A percentile compares a stretch with the other conserved stretches of the same genome.
These are phyloP conservation scores for Osmerus eperlanus DNA, from an alignment of 2,113 vertebrate genomes.

Conservation along the genomic window DNA sequence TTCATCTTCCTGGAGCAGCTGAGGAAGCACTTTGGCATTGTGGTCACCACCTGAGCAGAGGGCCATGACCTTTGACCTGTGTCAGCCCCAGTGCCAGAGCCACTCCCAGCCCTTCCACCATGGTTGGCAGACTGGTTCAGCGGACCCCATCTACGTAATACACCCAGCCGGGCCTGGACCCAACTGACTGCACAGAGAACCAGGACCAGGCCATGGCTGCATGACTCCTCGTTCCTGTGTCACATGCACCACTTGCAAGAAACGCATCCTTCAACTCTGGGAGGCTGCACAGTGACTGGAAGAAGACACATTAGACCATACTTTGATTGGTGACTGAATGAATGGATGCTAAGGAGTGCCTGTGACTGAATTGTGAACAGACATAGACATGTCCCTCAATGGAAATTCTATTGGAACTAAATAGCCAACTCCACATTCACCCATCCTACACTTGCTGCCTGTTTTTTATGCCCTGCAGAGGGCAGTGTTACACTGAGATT, in stretches of 20 bases:
- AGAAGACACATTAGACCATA: too few species aligned
- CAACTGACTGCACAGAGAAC: not conserved
- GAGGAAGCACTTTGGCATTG: conserved; percentile 67
- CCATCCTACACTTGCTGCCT: not conserved
- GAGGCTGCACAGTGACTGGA: too few species aligned
- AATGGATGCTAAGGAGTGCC: not conserved
- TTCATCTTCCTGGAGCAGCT: conserved; percentile 76
- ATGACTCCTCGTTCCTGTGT: too few species aligned
- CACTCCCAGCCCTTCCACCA: not conserved
- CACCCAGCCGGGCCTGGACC: not conserved
- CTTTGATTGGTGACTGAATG: not conserved
- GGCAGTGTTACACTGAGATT: conserved; percentile 36
- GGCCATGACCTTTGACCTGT: not conserved
- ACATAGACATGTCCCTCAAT: not conserved
- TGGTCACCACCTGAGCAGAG: conserved; percentile 53
- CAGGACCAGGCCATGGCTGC: not conserved
- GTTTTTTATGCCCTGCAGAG: conserved; percentile 25
- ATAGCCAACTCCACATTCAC: not conserved
- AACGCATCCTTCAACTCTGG: too few species aligned
- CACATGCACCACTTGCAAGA: not conserved
- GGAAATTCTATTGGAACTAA: not conserved
- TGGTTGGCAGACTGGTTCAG: not conserved
- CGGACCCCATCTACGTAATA: too few species aligned
- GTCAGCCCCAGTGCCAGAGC: not conserved
- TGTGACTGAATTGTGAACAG: not conserved